Evolutionary conservation across 2,113 vertebrate species (phyloP).

Genomic region (Mesocricetus auratus): DNA sequence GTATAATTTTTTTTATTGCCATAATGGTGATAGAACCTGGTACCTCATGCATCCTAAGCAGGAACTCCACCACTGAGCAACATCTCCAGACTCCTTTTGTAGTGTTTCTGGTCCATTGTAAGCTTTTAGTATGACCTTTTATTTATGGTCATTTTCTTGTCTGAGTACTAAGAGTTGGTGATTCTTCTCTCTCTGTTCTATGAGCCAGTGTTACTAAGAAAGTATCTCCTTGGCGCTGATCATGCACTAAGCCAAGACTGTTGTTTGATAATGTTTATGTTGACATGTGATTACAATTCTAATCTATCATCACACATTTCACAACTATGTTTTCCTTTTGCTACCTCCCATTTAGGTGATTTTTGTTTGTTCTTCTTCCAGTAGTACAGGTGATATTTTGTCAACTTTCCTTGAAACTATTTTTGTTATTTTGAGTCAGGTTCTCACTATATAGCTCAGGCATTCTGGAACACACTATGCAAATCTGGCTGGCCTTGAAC

Average conservation of each 20-base stretch:
- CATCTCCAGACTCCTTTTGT: background rate
- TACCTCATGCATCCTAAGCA: background rate
- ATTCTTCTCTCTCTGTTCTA: background rate
- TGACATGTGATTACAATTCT: constrained; percentile 6
- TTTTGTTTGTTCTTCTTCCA: background rate
- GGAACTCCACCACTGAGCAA: background rate
- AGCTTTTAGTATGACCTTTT: background rate
- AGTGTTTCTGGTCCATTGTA: background rate
- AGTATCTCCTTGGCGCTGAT: background rate
- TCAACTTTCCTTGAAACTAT: background rate
- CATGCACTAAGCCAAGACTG: background rate
- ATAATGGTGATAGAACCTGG: background rate
- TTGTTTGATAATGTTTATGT: background rate
- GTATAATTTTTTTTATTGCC: background rate
- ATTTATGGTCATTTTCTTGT: background rate
- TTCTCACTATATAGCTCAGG: background rate
- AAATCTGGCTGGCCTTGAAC: background rate
- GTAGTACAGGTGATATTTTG: background rate
- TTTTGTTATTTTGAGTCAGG: background rate
- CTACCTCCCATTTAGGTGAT: background rate
- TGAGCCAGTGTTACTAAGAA: background rate
- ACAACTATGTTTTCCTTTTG: background rate
- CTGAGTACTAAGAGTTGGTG: background rate
- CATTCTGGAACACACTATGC: background rate
- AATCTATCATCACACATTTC: background rate